These are phyloP conservation scores for Euthynnus affinis DNA, from an alignment of 2,797 vertebrate genomes.

Conservation along the genomic window DNA sequence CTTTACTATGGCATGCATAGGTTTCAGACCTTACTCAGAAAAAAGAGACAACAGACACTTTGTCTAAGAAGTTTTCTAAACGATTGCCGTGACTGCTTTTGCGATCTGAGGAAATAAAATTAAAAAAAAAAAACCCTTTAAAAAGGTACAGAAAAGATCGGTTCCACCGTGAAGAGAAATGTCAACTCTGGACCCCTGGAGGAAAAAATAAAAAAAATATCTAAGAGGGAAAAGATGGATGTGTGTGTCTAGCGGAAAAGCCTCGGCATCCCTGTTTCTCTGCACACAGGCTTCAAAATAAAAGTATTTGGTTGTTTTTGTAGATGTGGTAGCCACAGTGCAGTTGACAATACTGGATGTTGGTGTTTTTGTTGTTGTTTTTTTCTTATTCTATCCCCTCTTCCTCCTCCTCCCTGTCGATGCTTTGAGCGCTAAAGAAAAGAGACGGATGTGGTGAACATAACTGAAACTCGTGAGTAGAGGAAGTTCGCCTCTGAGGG, in stretches of 20 bases:
- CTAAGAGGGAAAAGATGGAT: neutral
- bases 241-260: neutral
- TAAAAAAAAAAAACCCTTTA: slow-evolving; percentile 29
- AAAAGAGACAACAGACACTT: slow-evolving; percentile 75
- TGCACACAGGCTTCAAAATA: slow-evolving; percentile 88
- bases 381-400: neutral
- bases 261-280: slow-evolving; percentile 69
- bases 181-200: slow-evolving; percentile 16
- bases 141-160: slow-evolving; percentile 45
- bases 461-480: slow-evolving; percentile 30
- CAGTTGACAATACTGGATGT: slow-evolving; percentile 91
- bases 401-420: neutral
- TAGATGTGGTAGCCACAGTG: slow-evolving; percentile 92
- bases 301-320: slow-evolving; percentile 93
- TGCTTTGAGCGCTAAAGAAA: slow-evolving; percentile 59
- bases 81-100: slow-evolving; percentile 62
- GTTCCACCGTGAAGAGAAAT: slow-evolving; percentile 35
- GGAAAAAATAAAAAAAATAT: too few species aligned
- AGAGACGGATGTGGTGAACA: slow-evolving; percentile 7
- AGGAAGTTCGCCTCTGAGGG: too few species aligned
- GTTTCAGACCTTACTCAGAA: slow-evolving; percentile 76
- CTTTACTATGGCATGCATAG: slow-evolving; percentile 82
- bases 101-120: slow-evolving; percentile 7
- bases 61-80: slow-evolving; percentile 70
- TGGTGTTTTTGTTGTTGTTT: neutral